These are phyloP conservation scores for Drosophila rufa DNA, from an alignment of 1,140 invertebrate genomes.

Conservation along the genomic window DNA sequence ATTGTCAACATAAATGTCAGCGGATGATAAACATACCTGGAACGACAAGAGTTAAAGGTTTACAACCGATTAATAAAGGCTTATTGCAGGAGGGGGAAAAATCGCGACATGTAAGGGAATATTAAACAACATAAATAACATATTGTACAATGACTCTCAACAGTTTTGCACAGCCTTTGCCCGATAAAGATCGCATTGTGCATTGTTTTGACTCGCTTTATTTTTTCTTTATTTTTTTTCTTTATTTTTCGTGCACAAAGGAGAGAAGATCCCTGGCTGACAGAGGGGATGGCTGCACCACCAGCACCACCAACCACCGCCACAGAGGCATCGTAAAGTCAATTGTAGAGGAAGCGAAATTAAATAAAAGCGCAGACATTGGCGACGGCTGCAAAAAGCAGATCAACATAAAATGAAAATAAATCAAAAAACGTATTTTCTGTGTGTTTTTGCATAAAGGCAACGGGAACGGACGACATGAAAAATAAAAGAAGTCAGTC, in stretches of 20 bases:
- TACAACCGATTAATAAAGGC: conserved; percentile 61
- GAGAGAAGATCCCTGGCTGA: conserved; percentile 47
- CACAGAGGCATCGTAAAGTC: conserved; percentile 60
- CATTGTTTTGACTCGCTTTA: conserved; percentile 57
- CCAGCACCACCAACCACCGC: conserved; percentile 16
- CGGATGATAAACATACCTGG: conserved; percentile 61
- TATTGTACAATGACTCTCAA: conserved; percentile 72
- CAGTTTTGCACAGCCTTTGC: conserved; percentile 60
- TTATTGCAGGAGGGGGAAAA: conserved; percentile 5
- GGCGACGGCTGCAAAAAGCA: conserved; percentile 63
- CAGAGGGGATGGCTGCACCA: conserved; percentile 1
- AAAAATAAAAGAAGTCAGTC: conserved; percentile 44
- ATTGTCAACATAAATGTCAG: conserved; percentile 58
- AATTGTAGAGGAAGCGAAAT: conserved; percentile 75
- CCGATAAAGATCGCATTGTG: conserved; percentile 69
- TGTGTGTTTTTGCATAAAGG: conserved; percentile 62
- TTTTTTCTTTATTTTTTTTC: background rate
- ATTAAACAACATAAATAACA: conserved; percentile 78
- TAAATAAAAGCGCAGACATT: conserved; percentile 72
- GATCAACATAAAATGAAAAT: conserved; percentile 83
- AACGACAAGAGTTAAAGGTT: conserved; percentile 60
- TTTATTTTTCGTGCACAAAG: conserved; percentile 20
- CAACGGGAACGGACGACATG: conserved; percentile 46
- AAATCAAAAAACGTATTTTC: conserved; percentile 68
- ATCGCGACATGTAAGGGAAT: conserved; percentile 57